phyloP scores from a whole-genome alignment of 2,113 vertebrate genomes.

The Eurypyga helias region DNA sequence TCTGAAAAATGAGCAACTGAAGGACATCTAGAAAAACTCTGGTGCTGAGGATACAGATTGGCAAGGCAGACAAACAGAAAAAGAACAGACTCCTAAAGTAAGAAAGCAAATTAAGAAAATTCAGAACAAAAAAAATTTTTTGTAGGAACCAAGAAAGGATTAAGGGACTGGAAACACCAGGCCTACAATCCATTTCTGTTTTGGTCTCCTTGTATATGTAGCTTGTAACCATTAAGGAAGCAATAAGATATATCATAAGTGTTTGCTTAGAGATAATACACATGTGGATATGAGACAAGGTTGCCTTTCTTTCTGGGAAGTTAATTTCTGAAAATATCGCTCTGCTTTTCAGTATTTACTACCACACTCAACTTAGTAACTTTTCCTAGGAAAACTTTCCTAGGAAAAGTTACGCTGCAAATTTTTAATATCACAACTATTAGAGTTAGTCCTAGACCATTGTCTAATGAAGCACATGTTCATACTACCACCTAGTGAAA shows the following conservation, averaged over 20 bases:
- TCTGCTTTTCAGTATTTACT: background rate
- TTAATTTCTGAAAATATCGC: background rate
- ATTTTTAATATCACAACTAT: background rate
- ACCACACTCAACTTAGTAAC: background rate
- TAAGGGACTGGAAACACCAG: background rate
- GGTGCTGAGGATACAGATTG: background rate
- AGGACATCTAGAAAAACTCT: background rate
- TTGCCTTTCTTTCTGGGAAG: background rate
- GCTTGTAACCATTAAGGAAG: background rate
- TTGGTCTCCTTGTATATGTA: background rate
- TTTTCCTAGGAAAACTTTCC: background rate
- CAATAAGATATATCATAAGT: rapidly evolving
- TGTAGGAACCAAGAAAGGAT: background rate
- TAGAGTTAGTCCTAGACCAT: background rate
- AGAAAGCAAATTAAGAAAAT: background rate
- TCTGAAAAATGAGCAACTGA: background rate
- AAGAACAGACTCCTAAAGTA: background rate
- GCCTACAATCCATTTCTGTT: background rate
- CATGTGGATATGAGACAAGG: background rate
- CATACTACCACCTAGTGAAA: conserved; percentile 54
- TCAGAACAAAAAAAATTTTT: background rate
- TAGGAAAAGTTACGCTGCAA: background rate
- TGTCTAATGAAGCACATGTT: background rate
- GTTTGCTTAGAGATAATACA: background rate
- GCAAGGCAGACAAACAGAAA: background rate